Conservation (phyloP, 1,140 invertebrate species). For the Chrysomallon squamiferum region DNA sequence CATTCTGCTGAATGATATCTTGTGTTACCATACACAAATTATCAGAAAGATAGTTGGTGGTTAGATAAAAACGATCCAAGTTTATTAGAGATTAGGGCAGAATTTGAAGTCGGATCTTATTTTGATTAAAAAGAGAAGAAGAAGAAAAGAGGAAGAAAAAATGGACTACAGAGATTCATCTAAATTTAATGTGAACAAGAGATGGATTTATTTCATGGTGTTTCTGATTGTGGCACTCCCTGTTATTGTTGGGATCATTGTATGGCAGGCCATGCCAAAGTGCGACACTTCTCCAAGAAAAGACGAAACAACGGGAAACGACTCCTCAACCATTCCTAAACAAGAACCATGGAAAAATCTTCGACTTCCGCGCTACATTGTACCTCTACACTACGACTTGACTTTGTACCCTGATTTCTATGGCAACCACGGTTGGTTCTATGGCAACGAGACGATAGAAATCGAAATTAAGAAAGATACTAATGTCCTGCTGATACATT, state of each 20-base stretch:
- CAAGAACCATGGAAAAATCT: conserved; percentile 59
- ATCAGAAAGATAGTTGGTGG: no score
- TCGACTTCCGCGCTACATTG: conserved; percentile 73
- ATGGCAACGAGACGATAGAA: conserved; percentile 55
- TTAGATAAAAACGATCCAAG: no score
- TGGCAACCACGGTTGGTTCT: conserved; percentile 42
- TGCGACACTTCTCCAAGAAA: not conserved
- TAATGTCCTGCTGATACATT: conserved; percentile 63
- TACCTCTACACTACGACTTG: conserved; percentile 79
- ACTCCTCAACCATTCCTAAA: conserved; percentile 10
- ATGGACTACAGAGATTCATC: conserved; percentile 5
- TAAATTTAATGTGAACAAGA: conserved; percentile 22
- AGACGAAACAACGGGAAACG: not conserved
- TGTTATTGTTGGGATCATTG: conserved; percentile 37
- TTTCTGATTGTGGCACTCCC: conserved; percentile 38
- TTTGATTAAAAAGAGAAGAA: no score
- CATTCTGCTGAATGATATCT: no score
- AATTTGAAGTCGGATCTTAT: no score
- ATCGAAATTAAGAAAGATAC: conserved; percentile 50
- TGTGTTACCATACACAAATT: no score
- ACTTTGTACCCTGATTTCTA: conserved; percentile 74
- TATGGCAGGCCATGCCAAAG: conserved; percentile 36
- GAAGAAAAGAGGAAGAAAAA: no score
- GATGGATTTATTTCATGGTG: conserved; percentile 26
- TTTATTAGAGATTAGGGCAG: no score